Conservation (phyloP, 2,888 invertebrate genomes). For the Lasioglossum zephyrum region DNA sequence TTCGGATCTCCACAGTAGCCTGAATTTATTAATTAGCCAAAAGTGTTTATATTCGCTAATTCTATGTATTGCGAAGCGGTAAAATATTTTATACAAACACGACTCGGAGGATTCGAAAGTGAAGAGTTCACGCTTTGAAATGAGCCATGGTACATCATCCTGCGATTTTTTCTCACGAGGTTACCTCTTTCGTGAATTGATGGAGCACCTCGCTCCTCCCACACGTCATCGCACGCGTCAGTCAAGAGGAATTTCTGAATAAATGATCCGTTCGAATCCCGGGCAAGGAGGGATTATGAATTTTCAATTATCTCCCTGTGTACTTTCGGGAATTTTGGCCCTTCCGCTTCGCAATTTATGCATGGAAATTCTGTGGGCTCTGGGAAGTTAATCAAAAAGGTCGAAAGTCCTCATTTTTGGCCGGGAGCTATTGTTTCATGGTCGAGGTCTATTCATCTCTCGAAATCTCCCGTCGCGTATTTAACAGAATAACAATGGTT, state of each 20-base stretch:
- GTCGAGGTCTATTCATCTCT: not conserved
- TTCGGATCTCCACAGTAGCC: accelerated
- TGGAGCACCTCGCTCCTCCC: not conserved
- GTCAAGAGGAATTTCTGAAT: constrained; percentile 21
- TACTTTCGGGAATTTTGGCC: not conserved
- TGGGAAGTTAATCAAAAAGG: constrained; percentile 4
- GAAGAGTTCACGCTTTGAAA: not conserved
- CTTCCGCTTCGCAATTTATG: not conserved
- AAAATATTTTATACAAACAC: too few species aligned
- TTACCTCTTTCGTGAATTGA: not conserved
- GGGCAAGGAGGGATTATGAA: constrained; percentile 6
- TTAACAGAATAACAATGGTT: not conserved
- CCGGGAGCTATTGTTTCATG: not conserved
- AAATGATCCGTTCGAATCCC: constrained; percentile 19
- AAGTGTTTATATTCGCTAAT: not conserved
- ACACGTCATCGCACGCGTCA: constrained; percentile 19
- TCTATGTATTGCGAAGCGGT: too few species aligned
- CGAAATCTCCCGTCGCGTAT: not conserved
- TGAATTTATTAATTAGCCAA: not conserved
- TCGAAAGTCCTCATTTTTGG: constrained; percentile 1
- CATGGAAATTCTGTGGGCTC: not conserved
- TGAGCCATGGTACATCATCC: accelerated
- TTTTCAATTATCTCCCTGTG: constrained; percentile 21
- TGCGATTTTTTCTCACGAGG: not conserved
- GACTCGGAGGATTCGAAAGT: not conserved